phyloP scores from a whole-genome alignment of 1,140 invertebrate genomes.

The Drosophila erecta region DNA sequence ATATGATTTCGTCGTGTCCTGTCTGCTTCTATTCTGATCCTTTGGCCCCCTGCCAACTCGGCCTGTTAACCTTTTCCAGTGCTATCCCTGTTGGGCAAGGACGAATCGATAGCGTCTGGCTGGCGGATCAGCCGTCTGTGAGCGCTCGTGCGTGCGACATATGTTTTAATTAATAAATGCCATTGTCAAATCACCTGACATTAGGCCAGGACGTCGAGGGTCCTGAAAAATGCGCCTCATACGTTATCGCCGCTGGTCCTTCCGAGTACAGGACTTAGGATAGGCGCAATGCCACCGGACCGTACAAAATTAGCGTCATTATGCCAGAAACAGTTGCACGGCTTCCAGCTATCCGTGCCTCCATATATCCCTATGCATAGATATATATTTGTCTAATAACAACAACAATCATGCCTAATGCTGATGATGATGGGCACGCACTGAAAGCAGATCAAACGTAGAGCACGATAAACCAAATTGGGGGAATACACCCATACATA shows the following conservation, averaged over 20 bases:
- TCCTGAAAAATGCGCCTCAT: constrained; percentile 72
- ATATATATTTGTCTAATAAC: constrained; percentile 63
- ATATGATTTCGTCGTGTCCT: constrained; percentile 11
- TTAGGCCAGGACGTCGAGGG: constrained; percentile 47
- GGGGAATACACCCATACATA: constrained; percentile 28
- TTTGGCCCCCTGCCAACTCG: neutral
- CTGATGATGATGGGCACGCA: constrained; percentile 80
- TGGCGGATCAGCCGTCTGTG: constrained; percentile 21
- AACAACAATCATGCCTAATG: constrained; percentile 71
- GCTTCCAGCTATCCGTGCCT: constrained; percentile 13
- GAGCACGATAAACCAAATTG: constrained; percentile 59
- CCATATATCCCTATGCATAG: neutral
- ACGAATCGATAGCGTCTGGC: constrained; percentile 63
- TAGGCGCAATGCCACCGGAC: constrained; percentile 29
- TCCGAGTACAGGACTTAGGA: neutral
- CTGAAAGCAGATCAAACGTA: constrained; percentile 69
- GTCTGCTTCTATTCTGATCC: constrained; percentile 15
- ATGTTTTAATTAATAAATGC: constrained; percentile 82
- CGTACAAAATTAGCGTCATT: constrained; percentile 71
- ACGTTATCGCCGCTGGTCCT: constrained; percentile 46
- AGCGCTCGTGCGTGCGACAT: constrained; percentile 63
- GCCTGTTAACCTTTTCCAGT: constrained; percentile 10
- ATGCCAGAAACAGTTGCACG: constrained; percentile 62
- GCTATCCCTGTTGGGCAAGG: constrained; percentile 46
- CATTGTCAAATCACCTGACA: constrained; percentile 78